Conservation (phyloP, 2,888 invertebrate species). For the Coremacera marginata region DNA sequence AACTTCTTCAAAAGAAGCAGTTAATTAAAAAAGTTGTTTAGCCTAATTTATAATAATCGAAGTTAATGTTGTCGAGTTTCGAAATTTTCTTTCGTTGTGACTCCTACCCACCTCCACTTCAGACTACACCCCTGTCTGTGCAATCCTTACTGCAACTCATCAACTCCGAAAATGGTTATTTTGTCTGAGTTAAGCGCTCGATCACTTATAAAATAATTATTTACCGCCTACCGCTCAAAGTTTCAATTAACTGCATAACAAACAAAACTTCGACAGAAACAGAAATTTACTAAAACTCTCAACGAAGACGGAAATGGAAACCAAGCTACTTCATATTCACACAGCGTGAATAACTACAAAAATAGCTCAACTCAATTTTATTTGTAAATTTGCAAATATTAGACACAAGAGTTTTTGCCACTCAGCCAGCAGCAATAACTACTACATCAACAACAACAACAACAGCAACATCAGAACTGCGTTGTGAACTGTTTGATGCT, state of each 20-base stretch:
- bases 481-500: not conserved
- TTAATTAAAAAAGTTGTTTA: too few species aligned
- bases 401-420: conserved; percentile 26
- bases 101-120: too few species aligned
- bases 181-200: not conserved
- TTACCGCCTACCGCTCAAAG: not conserved
- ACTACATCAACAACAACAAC: conserved; percentile 11
- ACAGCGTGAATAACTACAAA: not conserved
- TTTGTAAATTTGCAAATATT: conserved; percentile 29
- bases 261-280: conserved; percentile 1
- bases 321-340: not conserved
- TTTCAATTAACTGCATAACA: conserved; percentile 21
- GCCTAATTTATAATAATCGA: too few species aligned
- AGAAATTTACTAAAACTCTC: not conserved
- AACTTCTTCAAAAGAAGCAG: too few species aligned
- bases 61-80: too few species aligned
- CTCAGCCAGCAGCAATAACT: conserved; percentile 42
- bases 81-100: too few species aligned
- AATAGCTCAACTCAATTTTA: conserved; percentile 7
- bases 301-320: not conserved
- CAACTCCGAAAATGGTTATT: too few species aligned
- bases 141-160: too few species aligned
- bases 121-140: too few species aligned
- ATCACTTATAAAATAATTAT: conserved; percentile 21
- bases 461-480: not conserved